These are phyloP conservation scores for Phoxinus dragarum DNA, from an alignment of 2,797 vertebrate species.

Conservation along the genomic window DNA sequence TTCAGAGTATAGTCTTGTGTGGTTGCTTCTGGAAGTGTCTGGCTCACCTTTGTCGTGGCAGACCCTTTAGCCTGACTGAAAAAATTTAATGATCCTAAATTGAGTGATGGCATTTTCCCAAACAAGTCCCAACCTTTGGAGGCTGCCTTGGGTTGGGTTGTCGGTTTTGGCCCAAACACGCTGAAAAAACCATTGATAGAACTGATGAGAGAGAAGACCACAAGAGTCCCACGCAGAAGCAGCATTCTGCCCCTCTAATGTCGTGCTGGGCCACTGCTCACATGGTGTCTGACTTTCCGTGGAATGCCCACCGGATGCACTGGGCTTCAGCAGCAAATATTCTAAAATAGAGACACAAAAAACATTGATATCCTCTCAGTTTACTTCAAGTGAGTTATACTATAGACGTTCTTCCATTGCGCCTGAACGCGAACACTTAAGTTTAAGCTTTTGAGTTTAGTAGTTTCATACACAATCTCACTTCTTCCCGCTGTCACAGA, in stretches of 20 bases:
- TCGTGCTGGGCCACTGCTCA: conserved; percentile 64
- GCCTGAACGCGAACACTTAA: not conserved
- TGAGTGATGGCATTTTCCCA: not conserved
- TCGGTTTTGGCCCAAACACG: conserved; percentile 66
- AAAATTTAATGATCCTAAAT: not conserved
- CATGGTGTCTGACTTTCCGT: conserved; percentile 74
- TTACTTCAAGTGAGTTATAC: not conserved
- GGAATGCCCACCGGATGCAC: conserved; percentile 61
- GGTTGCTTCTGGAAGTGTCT: conserved; percentile 7
- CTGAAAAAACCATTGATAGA: conserved; percentile 61
- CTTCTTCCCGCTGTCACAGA: conserved; percentile 24
- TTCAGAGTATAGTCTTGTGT: conserved; percentile 26
- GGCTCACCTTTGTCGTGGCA: not conserved
- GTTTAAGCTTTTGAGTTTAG: not conserved
- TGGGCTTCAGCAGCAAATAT: conserved; percentile 52
- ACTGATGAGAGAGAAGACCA: conserved; percentile 66
- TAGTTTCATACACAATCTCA: conserved; percentile 1
- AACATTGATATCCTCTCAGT: conserved; percentile 39
- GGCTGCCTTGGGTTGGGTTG: conserved; percentile 48
- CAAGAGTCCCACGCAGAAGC: conserved; percentile 67
- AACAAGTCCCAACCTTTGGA: conserved; percentile 20
- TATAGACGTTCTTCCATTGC: not conserved
- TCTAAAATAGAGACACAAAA: conserved; percentile 72
- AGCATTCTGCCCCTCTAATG: conserved; percentile 76
- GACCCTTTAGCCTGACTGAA: not conserved